Conservation (phyloP, 2,113 vertebrate species). For the Tragelaphus buxtoni region DNA sequence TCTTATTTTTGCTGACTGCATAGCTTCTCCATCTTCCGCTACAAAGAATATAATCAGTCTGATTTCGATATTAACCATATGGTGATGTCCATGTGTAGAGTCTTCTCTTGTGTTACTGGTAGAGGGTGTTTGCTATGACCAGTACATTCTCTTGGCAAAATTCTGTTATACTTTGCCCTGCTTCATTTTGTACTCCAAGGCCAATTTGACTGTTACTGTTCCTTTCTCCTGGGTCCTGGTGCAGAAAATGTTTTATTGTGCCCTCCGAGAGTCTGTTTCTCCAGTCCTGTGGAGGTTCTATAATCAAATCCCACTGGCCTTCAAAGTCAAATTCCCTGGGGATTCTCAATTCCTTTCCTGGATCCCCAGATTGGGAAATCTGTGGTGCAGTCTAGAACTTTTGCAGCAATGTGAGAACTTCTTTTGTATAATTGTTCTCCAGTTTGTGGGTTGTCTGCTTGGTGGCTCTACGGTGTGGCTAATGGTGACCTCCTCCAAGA, state of each 20-base stretch:
- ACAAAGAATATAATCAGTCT: not conserved
- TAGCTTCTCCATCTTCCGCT: not conserved
- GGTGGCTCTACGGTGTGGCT: accelerated
- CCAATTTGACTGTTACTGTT: not conserved
- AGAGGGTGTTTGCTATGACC: not conserved
- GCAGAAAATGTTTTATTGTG: not conserved
- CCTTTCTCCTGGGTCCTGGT: not conserved
- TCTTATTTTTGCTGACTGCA: not conserved
- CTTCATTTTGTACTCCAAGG: not conserved
- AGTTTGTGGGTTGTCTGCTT: not conserved
- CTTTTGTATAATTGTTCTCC: not conserved
- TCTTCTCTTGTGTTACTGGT: not conserved
- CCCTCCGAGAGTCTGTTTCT: not conserved
- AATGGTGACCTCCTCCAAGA: not conserved
- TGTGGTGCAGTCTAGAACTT: not conserved
- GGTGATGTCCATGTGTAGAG: not conserved
- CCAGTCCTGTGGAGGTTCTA: not conserved
- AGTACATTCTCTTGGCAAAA: not conserved
- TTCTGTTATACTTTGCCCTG: not conserved
- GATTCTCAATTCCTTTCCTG: not conserved
- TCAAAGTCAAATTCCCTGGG: not conserved
- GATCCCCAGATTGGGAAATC: not conserved
- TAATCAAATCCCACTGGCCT: not conserved
- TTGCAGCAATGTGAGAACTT: not conserved
- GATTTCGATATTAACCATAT: not conserved